Evolutionary conservation across 2,797 vertebrate species (phyloP), one percentile per base, ranked within the genome.

Genomic region (Sebastes vulpes): DNA sequence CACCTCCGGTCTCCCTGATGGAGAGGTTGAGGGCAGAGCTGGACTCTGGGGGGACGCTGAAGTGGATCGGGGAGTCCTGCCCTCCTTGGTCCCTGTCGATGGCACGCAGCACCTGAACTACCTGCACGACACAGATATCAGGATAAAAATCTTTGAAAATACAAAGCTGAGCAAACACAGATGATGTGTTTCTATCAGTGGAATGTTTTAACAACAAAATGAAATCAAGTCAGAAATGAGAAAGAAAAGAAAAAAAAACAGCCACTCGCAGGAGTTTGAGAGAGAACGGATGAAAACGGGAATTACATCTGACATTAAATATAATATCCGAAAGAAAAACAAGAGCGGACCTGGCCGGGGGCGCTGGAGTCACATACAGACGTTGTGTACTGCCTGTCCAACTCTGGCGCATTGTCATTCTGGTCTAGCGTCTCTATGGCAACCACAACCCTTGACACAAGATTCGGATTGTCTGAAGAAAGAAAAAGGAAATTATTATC

Each of bases 371-470:
- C 97, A 80, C 98, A 98, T 56, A 98, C 95, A 16, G 97, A 97
- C 3, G 97, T 97, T 63, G 95, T 90, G 42, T 97, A 98, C 78
- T 95, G 92, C 48, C 97, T 95, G 58, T 97, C 97, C 94, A 98
- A 84, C 86, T 97, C 96, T 0, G 98, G 98, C 3, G 97, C 94
- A 18, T 98, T 98, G 95, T 98, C 98, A 74, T 98, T 98, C 90
- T 97, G 95, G 87, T 98, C 98, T 78, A 98, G 93, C 11, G 96
- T 98, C 91, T 97, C 97, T 95, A 98, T 94, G 87, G 97, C 92
- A 90, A 98, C 97, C 84, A 96, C 96, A 26, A 97, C 96, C 42
- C 95, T 96, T 63, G 97, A 96, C 88, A 96, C 95, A 77, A 97
- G 97, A 70, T 96, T 96, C 5, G 97, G 97, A 86, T 97, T 98